A percentile compares a stretch with the other conserved stretches of the same genome.
Evolutionary conservation across 2,888 invertebrate species (phyloP).

Genomic region (Ryuthela nishihirai): DNA sequence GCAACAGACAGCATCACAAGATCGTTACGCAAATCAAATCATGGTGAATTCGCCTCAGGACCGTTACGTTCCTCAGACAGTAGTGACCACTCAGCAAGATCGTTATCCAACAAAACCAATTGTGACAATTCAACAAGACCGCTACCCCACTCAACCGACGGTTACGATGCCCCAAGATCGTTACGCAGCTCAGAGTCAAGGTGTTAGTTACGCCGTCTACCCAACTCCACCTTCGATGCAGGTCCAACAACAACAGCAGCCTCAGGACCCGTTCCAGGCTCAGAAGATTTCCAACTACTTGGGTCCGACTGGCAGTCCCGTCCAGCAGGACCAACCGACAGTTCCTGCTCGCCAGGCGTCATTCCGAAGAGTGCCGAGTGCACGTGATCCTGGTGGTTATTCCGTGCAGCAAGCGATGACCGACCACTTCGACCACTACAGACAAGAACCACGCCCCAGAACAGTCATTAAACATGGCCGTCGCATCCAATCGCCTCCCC

Average conservation of each 20-base stretch:
- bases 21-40: conserved; percentile 7
- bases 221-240: not conserved
- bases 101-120: conserved; percentile 6
- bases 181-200: not conserved
- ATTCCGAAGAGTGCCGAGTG: conserved; percentile 20
- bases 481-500: conserved; percentile 23
- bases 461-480: conserved; percentile 26
- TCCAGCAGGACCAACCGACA: conserved; percentile 18
- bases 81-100: conserved; percentile 5
- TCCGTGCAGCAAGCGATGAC: conserved; percentile 60
- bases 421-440: conserved; percentile 89
- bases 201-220: conserved; percentile 9
- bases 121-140: not conserved
- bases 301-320: conserved; percentile 1
- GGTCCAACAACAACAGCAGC: conserved; percentile 6
- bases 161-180: conserved; percentile 12
- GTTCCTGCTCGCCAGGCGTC: conserved; percentile 32
- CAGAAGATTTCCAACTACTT: conserved; percentile 22
- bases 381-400: conserved; percentile 39
- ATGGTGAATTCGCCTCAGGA: conserved; percentile 4
- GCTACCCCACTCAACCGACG: not conserved
- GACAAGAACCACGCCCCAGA: conserved; percentile 17
- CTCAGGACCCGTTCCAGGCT: conserved; percentile 11
- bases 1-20: no score
- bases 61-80: conserved; percentile 6